phyloP scores from a whole-genome alignment of 2,797 vertebrate genomes.

The Allobates femoralis region DNA sequence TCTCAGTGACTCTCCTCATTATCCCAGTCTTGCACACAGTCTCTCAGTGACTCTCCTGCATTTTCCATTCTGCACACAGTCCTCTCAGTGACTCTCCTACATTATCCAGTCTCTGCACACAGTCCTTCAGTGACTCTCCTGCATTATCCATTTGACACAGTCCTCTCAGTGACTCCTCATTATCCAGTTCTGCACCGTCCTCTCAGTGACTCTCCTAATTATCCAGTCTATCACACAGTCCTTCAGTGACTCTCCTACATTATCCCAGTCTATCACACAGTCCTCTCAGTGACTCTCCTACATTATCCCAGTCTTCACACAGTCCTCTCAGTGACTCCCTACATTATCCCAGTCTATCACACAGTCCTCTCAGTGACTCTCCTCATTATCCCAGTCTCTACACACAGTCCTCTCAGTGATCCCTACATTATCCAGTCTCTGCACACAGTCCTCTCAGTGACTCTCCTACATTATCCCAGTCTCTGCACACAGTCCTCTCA shows the following conservation, averaged over 20 bases:
- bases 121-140: too few species aligned
- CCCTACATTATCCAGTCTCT: background rate
- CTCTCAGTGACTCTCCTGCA: too few species aligned
- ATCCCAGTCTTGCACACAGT: too few species aligned
- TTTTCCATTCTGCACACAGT: too few species aligned
- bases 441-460: slow-evolving; percentile 4
- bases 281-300: background rate
- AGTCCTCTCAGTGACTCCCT: slow-evolving; percentile 7
- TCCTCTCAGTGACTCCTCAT: too few species aligned
- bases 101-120: too few species aligned
- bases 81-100: too few species aligned
- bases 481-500: background rate
- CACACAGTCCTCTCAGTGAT: background rate
- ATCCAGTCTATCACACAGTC: background rate
- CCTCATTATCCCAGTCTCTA: background rate
- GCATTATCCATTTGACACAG: too few species aligned
- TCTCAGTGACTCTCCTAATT: background rate
- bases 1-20: too few species aligned
- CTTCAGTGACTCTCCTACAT: too few species aligned
- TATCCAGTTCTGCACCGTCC: background rate
- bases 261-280: too few species aligned
- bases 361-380: background rate
- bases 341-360: background rate
- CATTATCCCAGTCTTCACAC: background rate
- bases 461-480: background rate